phyloP scores from a whole-genome alignment of 2,113 vertebrate genomes.

The Bolborhynchus lineola region DNA sequence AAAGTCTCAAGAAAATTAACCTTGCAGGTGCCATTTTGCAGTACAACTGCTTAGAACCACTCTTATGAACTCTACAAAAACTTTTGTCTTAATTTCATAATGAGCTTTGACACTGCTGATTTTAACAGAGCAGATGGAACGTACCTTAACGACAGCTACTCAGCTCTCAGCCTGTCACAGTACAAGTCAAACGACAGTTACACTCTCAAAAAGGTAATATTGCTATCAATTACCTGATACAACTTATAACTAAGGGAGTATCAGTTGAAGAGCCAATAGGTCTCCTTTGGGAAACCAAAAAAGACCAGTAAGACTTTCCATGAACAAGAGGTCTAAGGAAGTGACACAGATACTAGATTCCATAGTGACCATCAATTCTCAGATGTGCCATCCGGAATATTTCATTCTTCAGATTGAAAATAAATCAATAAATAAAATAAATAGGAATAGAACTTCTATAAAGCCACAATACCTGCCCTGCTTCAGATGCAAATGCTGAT shows the following conservation, averaged over 20 bases:
- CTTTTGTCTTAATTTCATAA: not conserved
- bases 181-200: not conserved
- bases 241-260: not conserved
- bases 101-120: not conserved
- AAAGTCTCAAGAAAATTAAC: not conserved
- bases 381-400: not conserved
- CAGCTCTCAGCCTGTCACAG: not conserved
- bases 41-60: not conserved
- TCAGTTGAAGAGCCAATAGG: not conserved
- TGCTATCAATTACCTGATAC: not conserved
- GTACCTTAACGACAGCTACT: not conserved
- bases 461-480: not conserved
- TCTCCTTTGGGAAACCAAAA: not conserved
- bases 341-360: not conserved
- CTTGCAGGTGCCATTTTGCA: not conserved
- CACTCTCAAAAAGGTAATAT: fast-evolving
- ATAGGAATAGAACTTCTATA: not conserved
- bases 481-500: not conserved
- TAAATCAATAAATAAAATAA: not conserved
- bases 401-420: not conserved
- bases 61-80: not conserved
- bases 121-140: not conserved
- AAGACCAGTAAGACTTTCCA: not conserved
- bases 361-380: fast-evolving
- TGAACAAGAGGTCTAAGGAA: not conserved